phyloP scores from a whole-genome alignment of 2,888 invertebrate species.

The Caradrina clavipalpis region DNA sequence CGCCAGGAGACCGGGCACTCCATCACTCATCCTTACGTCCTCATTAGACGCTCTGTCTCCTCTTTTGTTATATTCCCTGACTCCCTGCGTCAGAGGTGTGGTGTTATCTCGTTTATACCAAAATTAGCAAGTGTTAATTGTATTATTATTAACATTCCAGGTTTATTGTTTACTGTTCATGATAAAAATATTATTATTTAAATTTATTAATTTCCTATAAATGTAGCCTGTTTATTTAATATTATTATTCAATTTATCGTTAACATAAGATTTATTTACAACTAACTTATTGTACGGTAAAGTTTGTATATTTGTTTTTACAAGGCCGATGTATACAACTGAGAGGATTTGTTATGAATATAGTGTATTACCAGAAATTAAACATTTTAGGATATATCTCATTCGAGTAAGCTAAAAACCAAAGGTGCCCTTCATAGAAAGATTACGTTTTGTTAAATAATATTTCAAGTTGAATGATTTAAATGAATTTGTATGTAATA shows the following conservation, averaged over 20 bases:
- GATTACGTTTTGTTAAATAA: constrained; percentile 91
- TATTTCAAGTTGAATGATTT: constrained; percentile 90
- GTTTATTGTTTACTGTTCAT: constrained; percentile 86
- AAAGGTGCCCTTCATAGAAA: constrained; percentile 95
- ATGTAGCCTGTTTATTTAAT: constrained; percentile 86
- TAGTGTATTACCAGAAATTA: constrained; percentile 88
- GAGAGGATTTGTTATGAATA: constrained; percentile 87
- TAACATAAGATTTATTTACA: constrained; percentile 90
- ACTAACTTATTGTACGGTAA: constrained; percentile 85
- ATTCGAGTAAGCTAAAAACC: constrained; percentile 95
- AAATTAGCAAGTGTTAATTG: constrained; percentile 86
- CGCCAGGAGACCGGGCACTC: constrained; percentile 75
- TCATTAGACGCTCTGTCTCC: constrained; percentile 78
- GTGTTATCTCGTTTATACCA: constrained; percentile 87
- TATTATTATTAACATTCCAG: constrained; percentile 90
- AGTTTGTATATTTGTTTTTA: constrained; percentile 86
- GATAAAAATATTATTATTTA: constrained; percentile 82
- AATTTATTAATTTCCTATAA: constrained; percentile 82
- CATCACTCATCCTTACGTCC: constrained; percentile 51
- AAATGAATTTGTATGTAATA: constrained; percentile 89
- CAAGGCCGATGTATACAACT: constrained; percentile 86
- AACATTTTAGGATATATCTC: constrained; percentile 90
- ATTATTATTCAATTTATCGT: constrained; percentile 83
- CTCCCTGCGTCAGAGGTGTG: constrained; percentile 79
- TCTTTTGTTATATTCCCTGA: constrained; percentile 71